A percentile compares a stretch with the other conserved stretches of the same genome.
phyloP scores from a whole-genome alignment of 2,888 invertebrate genomes.

The Thereva nobilitata region DNA sequence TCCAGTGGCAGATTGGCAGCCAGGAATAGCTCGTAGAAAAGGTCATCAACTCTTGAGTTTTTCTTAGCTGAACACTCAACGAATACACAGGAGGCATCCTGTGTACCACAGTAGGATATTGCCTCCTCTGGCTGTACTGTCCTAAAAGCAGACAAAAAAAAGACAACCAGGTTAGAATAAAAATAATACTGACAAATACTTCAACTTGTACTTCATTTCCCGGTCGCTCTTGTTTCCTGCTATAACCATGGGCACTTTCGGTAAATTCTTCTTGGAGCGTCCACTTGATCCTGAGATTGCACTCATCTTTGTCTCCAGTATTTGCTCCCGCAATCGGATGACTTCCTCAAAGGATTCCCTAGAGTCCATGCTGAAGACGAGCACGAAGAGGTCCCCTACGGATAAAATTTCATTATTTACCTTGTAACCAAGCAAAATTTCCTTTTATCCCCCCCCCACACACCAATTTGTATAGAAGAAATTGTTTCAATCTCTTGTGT shows the following conservation, averaged over 20 bases:
- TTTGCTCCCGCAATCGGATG: slow-evolving; percentile 77
- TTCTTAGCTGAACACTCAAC: slow-evolving; percentile 84
- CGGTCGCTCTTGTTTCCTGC: slow-evolving; percentile 87
- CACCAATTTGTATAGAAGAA: background rate
- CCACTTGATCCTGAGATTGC: slow-evolving; percentile 67
- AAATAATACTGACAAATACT: background rate
- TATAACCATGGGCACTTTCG: slow-evolving; percentile 82
- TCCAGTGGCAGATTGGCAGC: slow-evolving; percentile 82
- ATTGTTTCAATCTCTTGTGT: no score
- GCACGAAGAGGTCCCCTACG: slow-evolving; percentile 75
- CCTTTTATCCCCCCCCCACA: background rate
- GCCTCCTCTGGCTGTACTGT: slow-evolving; percentile 79
- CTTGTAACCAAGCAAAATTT: background rate
- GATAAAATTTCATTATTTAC: slow-evolving; percentile 11
- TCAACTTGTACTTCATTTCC: slow-evolving; percentile 69
- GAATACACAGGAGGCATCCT: slow-evolving; percentile 77
- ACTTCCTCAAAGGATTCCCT: slow-evolving; percentile 84
- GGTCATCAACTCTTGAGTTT: slow-evolving; percentile 78
- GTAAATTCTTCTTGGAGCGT: slow-evolving; percentile 65
- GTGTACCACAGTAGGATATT: slow-evolving; percentile 73
- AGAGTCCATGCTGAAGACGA: slow-evolving; percentile 84
- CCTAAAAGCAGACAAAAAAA: slow-evolving; percentile 57
- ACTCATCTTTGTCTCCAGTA: slow-evolving; percentile 80
- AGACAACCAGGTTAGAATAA: background rate
- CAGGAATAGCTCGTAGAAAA: slow-evolving; percentile 82